A percentile compares a stretch with the other conserved stretches of the same genome.
Evolutionary conservation across 2,797 vertebrate species (phyloP).

Genomic region (Acipenser oxyrinchus): DNA sequence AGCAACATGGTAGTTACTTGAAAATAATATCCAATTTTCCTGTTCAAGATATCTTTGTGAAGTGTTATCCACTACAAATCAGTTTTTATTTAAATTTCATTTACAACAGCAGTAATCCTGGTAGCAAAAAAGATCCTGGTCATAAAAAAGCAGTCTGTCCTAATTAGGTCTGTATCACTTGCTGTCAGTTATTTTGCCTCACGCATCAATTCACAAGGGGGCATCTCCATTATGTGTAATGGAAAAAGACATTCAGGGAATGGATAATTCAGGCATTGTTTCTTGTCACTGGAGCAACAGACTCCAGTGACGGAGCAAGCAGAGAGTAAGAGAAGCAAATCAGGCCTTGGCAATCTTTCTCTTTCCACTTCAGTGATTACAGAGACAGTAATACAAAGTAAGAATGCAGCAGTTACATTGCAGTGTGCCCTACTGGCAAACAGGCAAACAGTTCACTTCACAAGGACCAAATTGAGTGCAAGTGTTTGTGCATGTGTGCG

Average conservation of each 20-base stretch:
- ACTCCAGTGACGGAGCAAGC: constrained; percentile 43
- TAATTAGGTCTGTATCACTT: constrained; percentile 44
- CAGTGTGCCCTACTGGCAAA: constrained; percentile 38
- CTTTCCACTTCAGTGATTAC: constrained; percentile 43
- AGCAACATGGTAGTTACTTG: no score
- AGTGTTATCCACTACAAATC: no score
- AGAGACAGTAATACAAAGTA: constrained; percentile 41
- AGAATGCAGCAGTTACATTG: constrained; percentile 32
- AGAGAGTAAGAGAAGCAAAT: constrained; percentile 44
- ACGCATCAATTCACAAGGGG: constrained; percentile 32
- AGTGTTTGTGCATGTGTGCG: not conserved
- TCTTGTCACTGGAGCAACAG: constrained; percentile 41
- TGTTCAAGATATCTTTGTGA: no score
- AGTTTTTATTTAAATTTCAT: constrained; percentile 8
- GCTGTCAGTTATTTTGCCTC: constrained; percentile 34
- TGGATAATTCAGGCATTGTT: constrained; percentile 43
- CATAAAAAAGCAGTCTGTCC: constrained; percentile 33
- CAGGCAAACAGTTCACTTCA: constrained; percentile 41
- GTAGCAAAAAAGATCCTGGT: constrained; percentile 35
- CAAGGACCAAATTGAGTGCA: constrained; percentile 34
- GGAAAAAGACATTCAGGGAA: constrained; percentile 38
- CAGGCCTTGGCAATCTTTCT: constrained; percentile 39
- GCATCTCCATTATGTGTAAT: constrained; percentile 39
- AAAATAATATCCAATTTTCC: no score
- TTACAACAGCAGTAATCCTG: constrained; percentile 15